Base-by-base conservation (phyloP, 2,113 vertebrate species). In the Trogon surrucura region DNA sequence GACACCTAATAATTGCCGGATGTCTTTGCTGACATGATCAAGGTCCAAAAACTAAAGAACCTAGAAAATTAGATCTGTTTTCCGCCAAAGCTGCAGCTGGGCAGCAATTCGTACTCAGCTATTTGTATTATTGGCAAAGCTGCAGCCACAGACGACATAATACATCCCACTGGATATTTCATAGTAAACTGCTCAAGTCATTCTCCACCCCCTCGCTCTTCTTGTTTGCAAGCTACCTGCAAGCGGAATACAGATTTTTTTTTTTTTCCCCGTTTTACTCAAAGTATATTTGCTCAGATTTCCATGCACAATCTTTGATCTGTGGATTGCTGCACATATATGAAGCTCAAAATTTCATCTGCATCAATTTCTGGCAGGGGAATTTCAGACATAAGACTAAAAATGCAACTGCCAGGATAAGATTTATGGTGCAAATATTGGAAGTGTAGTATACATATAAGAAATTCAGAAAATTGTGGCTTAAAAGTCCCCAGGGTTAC, bases 301-400 rank as follows among this genome's bases (percentile, higher is more conserved):
- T 75, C 38, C 26, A 56, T 22, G 26, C 48, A 75, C 32, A 48
- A 26, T 89, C 73, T 89, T 85, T 92, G 60, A 86, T 86, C 75
- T 92, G 13, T 86, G 57, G 57, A 65, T 57, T 61, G 57, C 80
- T 73, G 66, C 62, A 73, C 18, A 8, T 51, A 91, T 61, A 36
- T 92, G 62, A 95, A 93, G 60, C 71, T 89, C 87, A 91, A 75
- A 75, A 95, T 82, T 60, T 61, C 23, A 61, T 79, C 69, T 91
- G 48, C 57, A 57, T 85, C 70, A 89, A 23, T 58, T 90, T 54
- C 80, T 86, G 53, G 17, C 64, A 62, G 41, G 53, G 38, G 50
- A 89, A 72, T 94, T 87, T 93, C 77, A 92, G 57, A 91, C 45
- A 62, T 7, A 67, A 48, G n/a, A 57, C 38, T 84, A 11, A 94